Conservation (phyloP, 2,797 vertebrate species). For the Australoheros facetus region DNA sequence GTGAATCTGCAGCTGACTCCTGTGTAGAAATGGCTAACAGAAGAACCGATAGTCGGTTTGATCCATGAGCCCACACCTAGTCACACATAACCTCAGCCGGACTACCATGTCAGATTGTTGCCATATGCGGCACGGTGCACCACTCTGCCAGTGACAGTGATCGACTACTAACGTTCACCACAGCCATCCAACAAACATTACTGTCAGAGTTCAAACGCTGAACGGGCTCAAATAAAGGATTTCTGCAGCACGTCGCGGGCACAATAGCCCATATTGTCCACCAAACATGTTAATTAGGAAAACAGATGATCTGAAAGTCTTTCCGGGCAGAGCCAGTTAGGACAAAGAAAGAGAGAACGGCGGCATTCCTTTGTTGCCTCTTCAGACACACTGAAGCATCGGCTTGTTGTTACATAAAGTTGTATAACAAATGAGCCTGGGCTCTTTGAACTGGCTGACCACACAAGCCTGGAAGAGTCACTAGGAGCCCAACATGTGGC, state of each 20-base stretch:
- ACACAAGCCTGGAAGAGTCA: conserved; percentile 83
- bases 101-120: conserved; percentile 85
- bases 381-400: conserved; percentile 71
- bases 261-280: conserved; percentile 53
- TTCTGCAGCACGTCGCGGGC: conserved; percentile 32
- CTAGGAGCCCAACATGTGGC: conserved; percentile 83
- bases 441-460: conserved; percentile 85
- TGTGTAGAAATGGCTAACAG: conserved; percentile 51
- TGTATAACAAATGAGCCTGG: conserved; percentile 85
- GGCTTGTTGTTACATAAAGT: conserved; percentile 81
- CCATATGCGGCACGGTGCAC: conserved; percentile 84
- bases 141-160: conserved; percentile 78
- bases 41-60: conserved; percentile 74
- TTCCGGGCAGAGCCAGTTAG: conserved; percentile 53
- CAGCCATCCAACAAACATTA: conserved; percentile 70
- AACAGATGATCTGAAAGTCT: conserved; percentile 70
- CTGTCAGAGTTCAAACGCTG: conserved; percentile 73
- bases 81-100: conserved; percentile 77
- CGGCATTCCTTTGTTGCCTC: conserved; percentile 68
- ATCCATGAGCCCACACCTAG: conserved; percentile 76
- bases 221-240: conserved; percentile 52
- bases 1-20: conserved; percentile 55
- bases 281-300: conserved; percentile 69
- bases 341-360: conserved; percentile 67
- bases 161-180: conserved; percentile 75